Percentiles rank a stretch among this genome's conserved stretches.
phyloP scores from a whole-genome alignment of 2,113 vertebrate species.

The Ploceus nigricollis region DNA sequence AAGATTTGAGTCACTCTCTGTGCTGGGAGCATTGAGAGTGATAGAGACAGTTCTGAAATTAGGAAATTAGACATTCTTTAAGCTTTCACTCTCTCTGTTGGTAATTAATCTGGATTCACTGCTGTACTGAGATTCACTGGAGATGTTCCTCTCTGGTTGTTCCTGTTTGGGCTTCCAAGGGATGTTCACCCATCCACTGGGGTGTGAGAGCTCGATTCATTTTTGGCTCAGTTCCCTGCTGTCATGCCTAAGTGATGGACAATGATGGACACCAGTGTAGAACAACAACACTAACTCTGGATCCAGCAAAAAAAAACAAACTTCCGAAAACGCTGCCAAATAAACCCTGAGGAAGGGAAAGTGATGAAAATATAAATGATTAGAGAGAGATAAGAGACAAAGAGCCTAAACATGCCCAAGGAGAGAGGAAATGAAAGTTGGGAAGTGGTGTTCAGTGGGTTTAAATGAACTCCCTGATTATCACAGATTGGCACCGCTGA shows the following conservation, averaged over 20 bases:
- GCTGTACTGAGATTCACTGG: background rate
- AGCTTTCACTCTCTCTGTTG: background rate
- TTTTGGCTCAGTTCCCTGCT: background rate
- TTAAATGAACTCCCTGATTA: background rate
- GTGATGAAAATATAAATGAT: background rate
- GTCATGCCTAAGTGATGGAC: background rate
- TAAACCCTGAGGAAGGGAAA: background rate
- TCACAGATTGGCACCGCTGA: background rate
- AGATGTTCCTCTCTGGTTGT: background rate
- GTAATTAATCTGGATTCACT: background rate
- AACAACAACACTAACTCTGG: background rate
- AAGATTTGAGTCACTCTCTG: background rate
- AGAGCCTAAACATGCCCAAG: background rate
- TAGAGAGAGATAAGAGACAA: slow-evolving; percentile 5
- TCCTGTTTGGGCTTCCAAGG: background rate
- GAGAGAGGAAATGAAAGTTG: background rate
- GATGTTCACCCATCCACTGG: background rate
- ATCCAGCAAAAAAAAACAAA: background rate
- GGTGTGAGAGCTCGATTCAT: background rate
- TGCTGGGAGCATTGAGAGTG: background rate
- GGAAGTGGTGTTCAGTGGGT: background rate
- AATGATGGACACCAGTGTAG: background rate
- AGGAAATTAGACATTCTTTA: background rate
- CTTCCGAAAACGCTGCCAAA: background rate
- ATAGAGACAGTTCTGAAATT: background rate